Evolutionary conservation across 37 sponge, comb jelly and placozoan species (phyloP), one percentile per base, ranked within the genome.

Genomic region (Chondrilla cf. caribensis): DNA sequence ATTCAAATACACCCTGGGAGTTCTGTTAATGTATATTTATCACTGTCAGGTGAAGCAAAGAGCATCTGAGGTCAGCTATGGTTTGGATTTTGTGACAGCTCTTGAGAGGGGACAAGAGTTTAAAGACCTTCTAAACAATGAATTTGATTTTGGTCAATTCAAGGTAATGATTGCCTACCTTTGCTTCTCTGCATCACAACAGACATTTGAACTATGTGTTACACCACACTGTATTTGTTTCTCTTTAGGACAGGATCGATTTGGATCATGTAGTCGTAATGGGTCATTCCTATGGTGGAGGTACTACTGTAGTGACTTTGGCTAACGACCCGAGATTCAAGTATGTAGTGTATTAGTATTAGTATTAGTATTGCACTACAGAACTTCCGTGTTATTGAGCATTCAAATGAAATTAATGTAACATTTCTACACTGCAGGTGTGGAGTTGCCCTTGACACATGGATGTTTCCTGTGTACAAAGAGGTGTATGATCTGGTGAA

Each of bases 271-370:
- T 79, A 54, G 89, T 75, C 31, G 68, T 85, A 25, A 89, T 89
- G 79, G 93, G 93, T 0, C 93, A 89, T 54, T 93, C 93, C 37
- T 93, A 86, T 84, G 93, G 93, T 54, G 90, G 82, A 2, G 81
- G 79, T 0, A 89, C 93, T 42, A 83, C 86, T 14, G 51, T 93
- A 2, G 83, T 79, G 75, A 60, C 93, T 22, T 79, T 93, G 29
- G 39, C 67, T 79, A 70, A 86, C 35, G 93, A 93, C 76, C 32
- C n/a, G 19, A 70, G 90, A 79, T 86, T 93, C 58, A 64, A 75
- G 90, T 92, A 38, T 57, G 83, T 38, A 17, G 11, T 47, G 51
- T 47, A 47, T 47, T 6, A 47, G 51, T 11, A 47, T 47, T 6
- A 64, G 14, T 73, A 77, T n/a, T n/a, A n/a, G n/a, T n/a, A n/a